These are phyloP conservation scores for Criorhina ranunculi DNA, from an alignment of 2,888 invertebrate species.

Conservation along the genomic window DNA sequence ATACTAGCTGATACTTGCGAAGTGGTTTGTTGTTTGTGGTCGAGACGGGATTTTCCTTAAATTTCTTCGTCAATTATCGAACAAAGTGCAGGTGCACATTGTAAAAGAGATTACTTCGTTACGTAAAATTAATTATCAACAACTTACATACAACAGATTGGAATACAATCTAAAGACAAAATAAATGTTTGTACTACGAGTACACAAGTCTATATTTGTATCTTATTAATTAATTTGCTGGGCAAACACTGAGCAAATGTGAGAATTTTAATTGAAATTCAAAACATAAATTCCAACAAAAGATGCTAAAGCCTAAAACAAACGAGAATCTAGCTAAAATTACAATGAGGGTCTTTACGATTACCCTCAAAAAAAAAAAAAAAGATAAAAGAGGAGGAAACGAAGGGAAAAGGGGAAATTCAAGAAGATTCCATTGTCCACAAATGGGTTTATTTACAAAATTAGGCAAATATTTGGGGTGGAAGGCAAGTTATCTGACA, in stretches of 20 bases:
- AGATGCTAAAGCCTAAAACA: not conserved
- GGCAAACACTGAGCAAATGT: conserved; percentile 7
- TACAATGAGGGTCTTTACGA: not conserved
- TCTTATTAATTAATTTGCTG: conserved; percentile 42
- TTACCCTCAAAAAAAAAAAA: no score
- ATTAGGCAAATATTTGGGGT: conserved; percentile 16
- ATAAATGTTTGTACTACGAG: conserved; percentile 30
- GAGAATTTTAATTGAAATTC: conserved; percentile 11
- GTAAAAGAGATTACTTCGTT: conserved; percentile 5
- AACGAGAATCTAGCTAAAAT: not conserved
- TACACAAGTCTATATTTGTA: not conserved
- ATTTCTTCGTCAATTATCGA: conserved; percentile 31
- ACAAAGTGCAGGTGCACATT: not conserved
- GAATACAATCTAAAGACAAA: conserved; percentile 37
- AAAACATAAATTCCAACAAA: not conserved
- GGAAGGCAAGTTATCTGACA: not conserved
- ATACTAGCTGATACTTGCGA: not conserved
- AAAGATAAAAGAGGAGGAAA: not conserved
- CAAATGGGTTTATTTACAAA: not conserved
- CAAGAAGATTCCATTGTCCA: conserved; percentile 6
- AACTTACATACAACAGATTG: conserved; percentile 27
- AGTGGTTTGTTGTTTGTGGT: not conserved
- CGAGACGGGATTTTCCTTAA: conserved; percentile 26
- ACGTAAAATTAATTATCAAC: conserved; percentile 25
- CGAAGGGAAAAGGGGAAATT: no score